Evolutionary conservation across 2,797 vertebrate species (phyloP).

Genomic region (Pyrocephalus nanus): DNA sequence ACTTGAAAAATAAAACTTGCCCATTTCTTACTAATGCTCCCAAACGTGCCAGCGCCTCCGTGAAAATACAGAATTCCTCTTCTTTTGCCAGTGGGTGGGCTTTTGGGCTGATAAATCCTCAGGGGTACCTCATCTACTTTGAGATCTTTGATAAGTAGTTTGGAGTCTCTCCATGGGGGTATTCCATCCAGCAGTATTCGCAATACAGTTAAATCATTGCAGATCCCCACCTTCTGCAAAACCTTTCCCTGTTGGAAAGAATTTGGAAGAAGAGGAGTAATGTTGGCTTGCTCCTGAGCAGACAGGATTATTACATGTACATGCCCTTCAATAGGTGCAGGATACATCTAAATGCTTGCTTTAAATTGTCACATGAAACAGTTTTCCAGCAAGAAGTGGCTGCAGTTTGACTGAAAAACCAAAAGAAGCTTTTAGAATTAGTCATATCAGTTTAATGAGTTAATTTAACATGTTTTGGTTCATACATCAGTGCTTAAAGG

Average conservation of each 20-base stretch:
- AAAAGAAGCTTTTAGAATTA: neutral
- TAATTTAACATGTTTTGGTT: neutral
- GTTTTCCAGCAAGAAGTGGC: neutral
- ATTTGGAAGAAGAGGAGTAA: neutral
- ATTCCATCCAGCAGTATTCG: slow-evolving; percentile 45
- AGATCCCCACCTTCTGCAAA: slow-evolving; percentile 77
- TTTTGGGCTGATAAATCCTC: slow-evolving; percentile 81
- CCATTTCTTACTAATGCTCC: slow-evolving; percentile 78
- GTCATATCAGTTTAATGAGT: neutral
- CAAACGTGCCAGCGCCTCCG: slow-evolving; percentile 82
- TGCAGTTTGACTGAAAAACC: neutral
- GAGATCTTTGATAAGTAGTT: slow-evolving; percentile 78
- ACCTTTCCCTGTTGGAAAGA: slow-evolving; percentile 74
- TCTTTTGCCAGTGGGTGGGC: slow-evolving; percentile 64
- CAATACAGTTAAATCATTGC: slow-evolving; percentile 73
- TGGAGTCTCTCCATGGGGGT: slow-evolving; percentile 49
- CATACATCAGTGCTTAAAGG: neutral
- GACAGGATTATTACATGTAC: neutral
- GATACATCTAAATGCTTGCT: no score
- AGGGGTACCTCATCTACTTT: slow-evolving; percentile 77
- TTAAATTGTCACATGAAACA: neutral
- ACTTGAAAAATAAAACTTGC: slow-evolving; percentile 24
- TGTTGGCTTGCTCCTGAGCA: neutral
- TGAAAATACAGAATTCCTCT: slow-evolving; percentile 84
- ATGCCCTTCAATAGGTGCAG: neutral